Conservation (phyloP, 2,113 vertebrate genomes). For the Oryzias melastigma region DNA sequence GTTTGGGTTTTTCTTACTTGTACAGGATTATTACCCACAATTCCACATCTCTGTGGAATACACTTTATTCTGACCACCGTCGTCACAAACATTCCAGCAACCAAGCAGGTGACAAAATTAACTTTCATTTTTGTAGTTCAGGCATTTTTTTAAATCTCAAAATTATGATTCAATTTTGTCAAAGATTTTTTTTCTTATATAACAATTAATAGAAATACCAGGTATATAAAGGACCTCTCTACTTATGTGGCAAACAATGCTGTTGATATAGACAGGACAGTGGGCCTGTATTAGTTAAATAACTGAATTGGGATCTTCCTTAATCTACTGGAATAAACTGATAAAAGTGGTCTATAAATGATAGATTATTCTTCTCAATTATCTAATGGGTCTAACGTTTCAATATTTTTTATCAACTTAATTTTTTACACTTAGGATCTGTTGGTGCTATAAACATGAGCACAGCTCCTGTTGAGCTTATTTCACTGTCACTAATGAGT, state of each 20-base stretch:
- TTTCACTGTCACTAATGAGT: conserved; percentile 98
- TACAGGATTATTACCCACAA: too few species aligned
- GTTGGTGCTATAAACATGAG: conserved; percentile 98
- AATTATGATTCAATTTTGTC: background rate
- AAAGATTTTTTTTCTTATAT: background rate
- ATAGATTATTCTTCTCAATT: background rate
- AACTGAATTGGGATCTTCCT: too few species aligned
- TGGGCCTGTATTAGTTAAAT: conserved; percentile 71
- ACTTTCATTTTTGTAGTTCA: background rate
- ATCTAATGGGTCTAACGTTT: background rate
- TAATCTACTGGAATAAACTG: too few species aligned
- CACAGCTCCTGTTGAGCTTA: conserved; percentile 98
- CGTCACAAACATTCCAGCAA: too few species aligned
- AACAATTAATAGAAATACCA: conserved; percentile 95
- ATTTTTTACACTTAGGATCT: conserved; percentile 78
- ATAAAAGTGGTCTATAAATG: too few species aligned
- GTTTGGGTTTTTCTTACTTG: too few species aligned
- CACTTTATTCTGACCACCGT: too few species aligned
- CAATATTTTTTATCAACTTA: background rate
- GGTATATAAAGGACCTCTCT: conserved; percentile 98
- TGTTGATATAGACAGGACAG: conserved; percentile 96
- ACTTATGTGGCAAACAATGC: conserved; percentile 98
- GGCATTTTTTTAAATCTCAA: background rate
- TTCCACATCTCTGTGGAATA: too few species aligned
- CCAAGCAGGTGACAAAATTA: background rate